A percentile compares a stretch with the other conserved stretches of the same genome.
These are phyloP conservation scores for Leptinotarsa haldemani DNA, from an alignment of 2,888 invertebrate genomes.

Conservation along the genomic window DNA sequence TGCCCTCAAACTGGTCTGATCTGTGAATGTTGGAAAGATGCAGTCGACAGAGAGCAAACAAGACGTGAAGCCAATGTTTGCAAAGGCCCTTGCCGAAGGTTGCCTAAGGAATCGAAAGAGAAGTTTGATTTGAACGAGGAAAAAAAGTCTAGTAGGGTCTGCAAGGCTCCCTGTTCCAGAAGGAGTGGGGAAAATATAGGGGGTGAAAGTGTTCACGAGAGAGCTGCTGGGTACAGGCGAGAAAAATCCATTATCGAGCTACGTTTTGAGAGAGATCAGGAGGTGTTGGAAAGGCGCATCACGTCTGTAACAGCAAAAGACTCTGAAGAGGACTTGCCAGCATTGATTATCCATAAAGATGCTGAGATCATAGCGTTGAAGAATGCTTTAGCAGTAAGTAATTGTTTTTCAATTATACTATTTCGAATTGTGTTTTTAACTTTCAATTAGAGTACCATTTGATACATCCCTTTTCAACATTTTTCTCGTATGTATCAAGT, in stretches of 20 bases:
- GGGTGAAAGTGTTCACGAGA: neutral
- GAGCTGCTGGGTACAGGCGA: neutral
- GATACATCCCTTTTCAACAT: too few species aligned
- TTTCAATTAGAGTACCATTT: too few species aligned
- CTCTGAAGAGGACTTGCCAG: conserved; percentile 28
- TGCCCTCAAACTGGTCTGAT: conserved; percentile 1
- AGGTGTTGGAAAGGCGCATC: conserved; percentile 15
- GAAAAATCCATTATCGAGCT: neutral
- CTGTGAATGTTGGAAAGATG: neutral
- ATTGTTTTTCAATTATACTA: neutral
- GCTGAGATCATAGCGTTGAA: conserved; percentile 39
- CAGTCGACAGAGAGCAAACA: neutral
- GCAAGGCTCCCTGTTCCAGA: neutral
- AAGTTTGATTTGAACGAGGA: neutral
- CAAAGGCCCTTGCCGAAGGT: neutral
- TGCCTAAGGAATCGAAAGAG: neutral
- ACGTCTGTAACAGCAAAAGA: neutral
- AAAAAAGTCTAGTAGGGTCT: neutral
- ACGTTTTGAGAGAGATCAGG: conserved; percentile 22
- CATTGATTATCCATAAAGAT: conserved; percentile 37
- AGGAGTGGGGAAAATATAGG: neutral
- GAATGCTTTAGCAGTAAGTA: conserved; percentile 37
- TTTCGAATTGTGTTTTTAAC: too few species aligned
- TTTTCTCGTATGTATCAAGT: too few species aligned
- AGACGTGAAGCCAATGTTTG: neutral